Evolutionary conservation across 2,113 vertebrate species (phyloP).

Genomic region (Vanacampus margaritifer): DNA sequence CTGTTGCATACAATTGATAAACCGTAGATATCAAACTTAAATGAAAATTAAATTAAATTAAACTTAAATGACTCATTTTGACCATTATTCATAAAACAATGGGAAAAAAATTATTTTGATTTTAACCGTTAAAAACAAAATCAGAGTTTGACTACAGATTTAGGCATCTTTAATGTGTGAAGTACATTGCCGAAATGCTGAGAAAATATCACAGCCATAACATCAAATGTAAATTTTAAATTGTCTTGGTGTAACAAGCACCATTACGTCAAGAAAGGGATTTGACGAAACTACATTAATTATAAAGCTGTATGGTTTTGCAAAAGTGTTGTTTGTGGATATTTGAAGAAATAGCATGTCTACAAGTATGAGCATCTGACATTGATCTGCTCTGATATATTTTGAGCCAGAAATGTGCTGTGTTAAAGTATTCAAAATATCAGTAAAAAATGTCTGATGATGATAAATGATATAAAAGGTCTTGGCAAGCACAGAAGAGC

Average conservation of each 20-base stretch:
- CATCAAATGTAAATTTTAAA: not conserved
- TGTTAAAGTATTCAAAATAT: not conserved
- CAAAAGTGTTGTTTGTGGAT: too few relatives aligned
- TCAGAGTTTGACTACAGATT: not conserved
- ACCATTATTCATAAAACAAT: too few relatives aligned
- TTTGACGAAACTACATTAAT: not conserved
- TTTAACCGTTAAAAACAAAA: not conserved
- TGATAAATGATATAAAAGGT: not conserved
- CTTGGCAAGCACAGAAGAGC: constrained; percentile 5
- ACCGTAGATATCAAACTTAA: too few relatives aligned
- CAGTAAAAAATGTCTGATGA: constrained; percentile 2
- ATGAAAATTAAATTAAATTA: too few relatives aligned
- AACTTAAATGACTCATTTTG: too few relatives aligned
- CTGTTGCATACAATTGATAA: too few relatives aligned
- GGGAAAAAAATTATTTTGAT: too few relatives aligned
- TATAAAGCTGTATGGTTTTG: not conserved
- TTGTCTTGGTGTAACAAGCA: not conserved
- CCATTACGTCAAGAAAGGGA: not conserved
- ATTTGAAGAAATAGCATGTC: not conserved
- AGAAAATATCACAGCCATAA: not conserved
- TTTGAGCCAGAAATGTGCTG: not conserved
- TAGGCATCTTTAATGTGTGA: not conserved
- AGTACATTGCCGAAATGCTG: not conserved
- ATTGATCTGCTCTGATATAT: not conserved
- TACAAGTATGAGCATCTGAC: not conserved